Base-by-base conservation (phyloP, 2,797 vertebrate species). In the Lagodon rhomboides region DNA sequence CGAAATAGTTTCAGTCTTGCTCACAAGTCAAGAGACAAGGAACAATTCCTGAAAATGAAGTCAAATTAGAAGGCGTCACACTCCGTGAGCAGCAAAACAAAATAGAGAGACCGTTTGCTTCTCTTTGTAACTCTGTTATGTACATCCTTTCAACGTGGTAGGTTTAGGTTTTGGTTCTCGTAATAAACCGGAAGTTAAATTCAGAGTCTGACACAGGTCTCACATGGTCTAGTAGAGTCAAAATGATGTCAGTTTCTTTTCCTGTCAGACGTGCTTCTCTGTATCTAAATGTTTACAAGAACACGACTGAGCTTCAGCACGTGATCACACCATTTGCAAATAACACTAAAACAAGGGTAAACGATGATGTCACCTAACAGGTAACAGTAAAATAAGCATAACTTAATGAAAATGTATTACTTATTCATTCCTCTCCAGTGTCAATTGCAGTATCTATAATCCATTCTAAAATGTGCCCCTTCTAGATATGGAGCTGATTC, bases 311-410 rank as follows among this genome's bases (percentile, higher is more conserved):
- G 50, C 55, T 75, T 34, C 12, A 43, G 9, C 25, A 78, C 20
- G 27, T 25, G 47, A 65, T 64, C 46, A 23, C 75, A 70, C 61
- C 53, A 63, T 85, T 79, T 69, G 77, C 54, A 83, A 88, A 86
- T 65, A 61, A 46, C 51, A 25, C 38, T 44, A 47, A 68, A 77
- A 59, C 13, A 43, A 46, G 68, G 68, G 66, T 56, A 77, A 78
- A 77, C 1, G 9, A 34, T 77, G 58, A 84, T 41, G 64, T 80
- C 43, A 83, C 25, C 12, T 23, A 49, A 75, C 58, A 61, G 47
- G 7, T 67, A 56, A 68, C 34, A 7, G 30, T 13, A 50, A 38
- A 17, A 5, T 23, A 4, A 65, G 58, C 47, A 50, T 11, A 18
- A 17, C 65, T 63, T 10, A 11, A 38, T 38, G 38, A 80, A 16